phyloP scores from a whole-genome alignment of 2,888 invertebrate genomes.

The Hirudinaria manillensis region DNA sequence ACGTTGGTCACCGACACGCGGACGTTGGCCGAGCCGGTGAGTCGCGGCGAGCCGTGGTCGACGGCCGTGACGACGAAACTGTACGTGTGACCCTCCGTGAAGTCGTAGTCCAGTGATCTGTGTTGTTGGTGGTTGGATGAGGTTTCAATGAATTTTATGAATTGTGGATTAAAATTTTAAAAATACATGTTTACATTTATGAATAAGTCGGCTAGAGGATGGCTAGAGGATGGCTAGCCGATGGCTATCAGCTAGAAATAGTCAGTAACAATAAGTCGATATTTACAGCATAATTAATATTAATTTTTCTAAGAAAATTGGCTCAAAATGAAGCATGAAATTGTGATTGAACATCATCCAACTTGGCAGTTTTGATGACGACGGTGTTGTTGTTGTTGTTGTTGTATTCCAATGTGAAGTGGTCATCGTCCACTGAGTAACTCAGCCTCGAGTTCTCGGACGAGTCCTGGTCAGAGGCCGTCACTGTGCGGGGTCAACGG shows the following conservation, averaged over 20 bases:
- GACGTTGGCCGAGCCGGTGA: conserved; percentile 86
- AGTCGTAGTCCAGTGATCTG: conserved; percentile 51
- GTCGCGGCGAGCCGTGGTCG: conserved; percentile 86
- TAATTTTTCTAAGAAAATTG: too few species aligned
- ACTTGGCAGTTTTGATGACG: conserved; percentile 44
- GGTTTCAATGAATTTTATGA: not conserved
- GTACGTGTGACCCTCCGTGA: conserved; percentile 58
- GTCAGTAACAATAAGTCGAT: not conserved
- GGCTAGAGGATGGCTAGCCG: too few species aligned
- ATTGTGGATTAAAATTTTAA: not conserved
- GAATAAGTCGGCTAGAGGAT: not conserved
- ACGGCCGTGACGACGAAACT: conserved; percentile 81
- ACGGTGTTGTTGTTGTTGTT: conserved; percentile 44
- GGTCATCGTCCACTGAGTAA: conserved; percentile 46
- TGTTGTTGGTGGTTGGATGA: conserved; percentile 19
- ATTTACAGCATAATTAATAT: too few species aligned
- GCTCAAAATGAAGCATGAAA: too few species aligned
- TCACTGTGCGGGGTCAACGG: conserved; percentile 57
- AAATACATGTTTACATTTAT: not conserved
- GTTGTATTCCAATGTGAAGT: conserved; percentile 46
- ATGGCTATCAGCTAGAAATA: not conserved
- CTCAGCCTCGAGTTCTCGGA: conserved; percentile 66
- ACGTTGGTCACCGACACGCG: conserved; percentile 92
- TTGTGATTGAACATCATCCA: too few species aligned
- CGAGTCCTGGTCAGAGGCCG: conserved; percentile 89